Evolutionary conservation across 1,140 invertebrate species (phyloP).

Genomic region (Aplysia californica): DNA sequence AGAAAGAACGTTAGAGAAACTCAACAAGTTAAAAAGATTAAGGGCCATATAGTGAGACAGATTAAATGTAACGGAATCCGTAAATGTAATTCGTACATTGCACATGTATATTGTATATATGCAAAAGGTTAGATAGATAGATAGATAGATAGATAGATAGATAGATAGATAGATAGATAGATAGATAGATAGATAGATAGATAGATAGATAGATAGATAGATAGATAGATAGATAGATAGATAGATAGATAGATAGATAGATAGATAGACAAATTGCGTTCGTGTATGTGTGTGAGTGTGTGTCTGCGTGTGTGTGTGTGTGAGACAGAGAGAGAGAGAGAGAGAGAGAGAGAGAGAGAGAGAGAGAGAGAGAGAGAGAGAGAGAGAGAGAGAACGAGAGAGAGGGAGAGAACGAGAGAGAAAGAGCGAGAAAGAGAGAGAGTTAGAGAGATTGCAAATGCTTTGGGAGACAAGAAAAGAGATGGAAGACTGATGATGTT

Average conservation of each 20-base stretch:
- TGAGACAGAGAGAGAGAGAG: conserved; percentile 12
- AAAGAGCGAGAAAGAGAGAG: conserved; percentile 5
- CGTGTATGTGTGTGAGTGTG: too few relatives aligned
- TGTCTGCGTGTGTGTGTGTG: background rate
- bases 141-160: background rate
- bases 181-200: background rate
- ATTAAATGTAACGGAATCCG: too few relatives aligned
- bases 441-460: background rate
- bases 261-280: too few relatives aligned
- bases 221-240: background rate
- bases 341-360: background rate
- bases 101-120: too few relatives aligned
- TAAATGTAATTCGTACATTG: too few relatives aligned
- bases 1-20: too few relatives aligned
- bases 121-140: background rate
- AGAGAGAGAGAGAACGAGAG: background rate
- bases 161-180: background rate
- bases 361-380: conserved; percentile 14
- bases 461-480: background rate
- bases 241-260: background rate
- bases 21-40: too few relatives aligned
- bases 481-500: background rate
- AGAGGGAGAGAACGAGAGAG: conserved; percentile 6
- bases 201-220: conserved; percentile 4
- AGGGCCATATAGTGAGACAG: too few relatives aligned